Evolutionary conservation across 1,140 invertebrate genomes (phyloP).

Genomic region (Neomicropteryx cornuta): DNA sequence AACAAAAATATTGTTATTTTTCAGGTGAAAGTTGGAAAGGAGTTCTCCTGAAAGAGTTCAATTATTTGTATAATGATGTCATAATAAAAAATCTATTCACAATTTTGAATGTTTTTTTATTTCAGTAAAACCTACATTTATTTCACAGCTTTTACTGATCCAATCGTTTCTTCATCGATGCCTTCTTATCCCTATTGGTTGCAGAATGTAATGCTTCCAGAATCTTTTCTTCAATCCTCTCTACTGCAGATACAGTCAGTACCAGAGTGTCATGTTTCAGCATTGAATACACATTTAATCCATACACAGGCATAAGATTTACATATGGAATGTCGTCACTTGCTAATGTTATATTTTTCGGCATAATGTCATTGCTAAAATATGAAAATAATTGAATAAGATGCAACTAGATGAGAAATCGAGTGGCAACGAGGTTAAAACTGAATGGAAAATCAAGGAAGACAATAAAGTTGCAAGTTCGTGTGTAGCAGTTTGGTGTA

Average conservation of each 20-base stretch:
- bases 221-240: constrained; percentile 78
- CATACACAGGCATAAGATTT: constrained; percentile 94
- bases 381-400: constrained; percentile 13
- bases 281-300: constrained; percentile 81
- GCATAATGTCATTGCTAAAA: constrained; percentile 75
- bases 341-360: constrained; percentile 74
- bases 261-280: constrained; percentile 93
- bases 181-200: constrained; percentile 33
- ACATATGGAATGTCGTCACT: constrained; percentile 65
- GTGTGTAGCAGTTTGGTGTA: too few relatives aligned
- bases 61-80: constrained; percentile 1
- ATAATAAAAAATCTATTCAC: constrained; percentile 2
- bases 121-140: background rate
- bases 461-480: too few relatives aligned
- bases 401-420: background rate
- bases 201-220: constrained; percentile 64
- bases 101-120: background rate
- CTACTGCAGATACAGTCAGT: constrained; percentile 72
- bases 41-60: background rate
- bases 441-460: too few relatives aligned
- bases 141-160: constrained; percentile 13
- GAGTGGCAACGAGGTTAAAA: too few relatives aligned
- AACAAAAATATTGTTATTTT: too few relatives aligned
- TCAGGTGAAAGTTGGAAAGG: background rate
- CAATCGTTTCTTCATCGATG: constrained; percentile 44